Percentiles rank a stretch among this genome's conserved stretches.
Conservation (phyloP, 1,140 invertebrate species). For the Colletes gigas region DNA sequence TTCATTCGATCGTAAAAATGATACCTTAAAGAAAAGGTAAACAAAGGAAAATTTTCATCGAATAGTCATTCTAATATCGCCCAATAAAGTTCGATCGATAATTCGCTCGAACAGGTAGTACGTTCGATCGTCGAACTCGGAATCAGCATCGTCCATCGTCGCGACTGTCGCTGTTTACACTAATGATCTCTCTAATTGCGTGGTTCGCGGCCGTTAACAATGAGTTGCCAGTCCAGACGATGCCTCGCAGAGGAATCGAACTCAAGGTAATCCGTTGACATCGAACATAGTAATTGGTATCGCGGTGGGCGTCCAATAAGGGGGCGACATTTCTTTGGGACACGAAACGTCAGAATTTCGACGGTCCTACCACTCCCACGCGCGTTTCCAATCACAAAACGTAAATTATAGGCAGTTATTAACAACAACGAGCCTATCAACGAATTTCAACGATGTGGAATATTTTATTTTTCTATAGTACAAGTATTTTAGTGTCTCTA, state of each 20-base stretch:
- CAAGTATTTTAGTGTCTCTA: too few species aligned
- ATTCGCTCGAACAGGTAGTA: not conserved
- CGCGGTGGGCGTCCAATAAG: not conserved
- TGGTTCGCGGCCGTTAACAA: not conserved
- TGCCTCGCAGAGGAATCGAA: not conserved
- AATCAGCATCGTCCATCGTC: not conserved
- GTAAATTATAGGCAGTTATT: too few species aligned
- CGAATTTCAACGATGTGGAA: too few species aligned
- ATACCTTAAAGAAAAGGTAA: too few species aligned
- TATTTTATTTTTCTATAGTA: too few species aligned
- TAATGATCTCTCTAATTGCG: slow-evolving; percentile 3
- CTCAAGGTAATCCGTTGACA: slow-evolving; percentile 1
- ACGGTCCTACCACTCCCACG: too few species aligned
- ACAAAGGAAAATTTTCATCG: too few species aligned
- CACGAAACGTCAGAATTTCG: too few species aligned
- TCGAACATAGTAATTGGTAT: not conserved
- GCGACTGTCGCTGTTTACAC: not conserved
- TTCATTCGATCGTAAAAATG: too few species aligned
- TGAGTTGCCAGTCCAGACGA: not conserved
- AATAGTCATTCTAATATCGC: not conserved
- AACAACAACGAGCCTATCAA: too few species aligned
- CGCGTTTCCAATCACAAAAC: too few species aligned
- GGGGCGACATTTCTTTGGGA: too few species aligned
- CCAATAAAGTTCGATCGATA: not conserved
- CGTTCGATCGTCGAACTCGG: not conserved